Percentiles rank a stretch among this genome's conserved stretches.
Conservation (phyloP, 2,797 vertebrate species). For the Arvicola amphibius region DNA sequence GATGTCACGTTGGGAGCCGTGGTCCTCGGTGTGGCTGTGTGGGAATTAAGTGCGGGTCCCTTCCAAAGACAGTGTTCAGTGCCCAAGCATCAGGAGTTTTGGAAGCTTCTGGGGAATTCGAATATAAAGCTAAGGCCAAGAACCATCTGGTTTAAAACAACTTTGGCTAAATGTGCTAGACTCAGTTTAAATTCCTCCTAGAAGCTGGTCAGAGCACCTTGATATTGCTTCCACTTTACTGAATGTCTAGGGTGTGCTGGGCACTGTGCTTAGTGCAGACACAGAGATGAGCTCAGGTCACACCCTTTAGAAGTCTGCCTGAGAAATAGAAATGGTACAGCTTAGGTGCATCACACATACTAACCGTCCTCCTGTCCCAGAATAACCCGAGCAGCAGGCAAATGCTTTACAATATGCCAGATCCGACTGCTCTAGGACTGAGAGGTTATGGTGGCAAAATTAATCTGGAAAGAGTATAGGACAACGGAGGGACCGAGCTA, state of each 20-base stretch:
- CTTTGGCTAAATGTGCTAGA: neutral
- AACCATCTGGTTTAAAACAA: neutral
- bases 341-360: too few relatives aligned
- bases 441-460: neutral
- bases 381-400: neutral
- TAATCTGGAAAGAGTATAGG: neutral
- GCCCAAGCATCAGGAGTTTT: neutral
- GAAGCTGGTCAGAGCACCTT: neutral
- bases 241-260: neutral
- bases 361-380: neutral
- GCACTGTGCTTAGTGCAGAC: neutral
- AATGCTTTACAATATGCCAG: neutral
- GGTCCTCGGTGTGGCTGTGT: neutral
- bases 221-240: neutral
- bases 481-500: neutral
- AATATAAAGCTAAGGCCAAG: neutral
- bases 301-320: neutral
- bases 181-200: neutral
- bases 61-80: neutral
- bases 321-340: too few relatives aligned
- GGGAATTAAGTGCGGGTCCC: neutral
- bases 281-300: neutral
- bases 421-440: neutral
- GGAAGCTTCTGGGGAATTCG: neutral
- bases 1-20: neutral